Percentiles rank a stretch among this genome's conserved stretches.
Conservation (phyloP, 2,797 vertebrate genomes). For the Poliocrania exsul region DNA sequence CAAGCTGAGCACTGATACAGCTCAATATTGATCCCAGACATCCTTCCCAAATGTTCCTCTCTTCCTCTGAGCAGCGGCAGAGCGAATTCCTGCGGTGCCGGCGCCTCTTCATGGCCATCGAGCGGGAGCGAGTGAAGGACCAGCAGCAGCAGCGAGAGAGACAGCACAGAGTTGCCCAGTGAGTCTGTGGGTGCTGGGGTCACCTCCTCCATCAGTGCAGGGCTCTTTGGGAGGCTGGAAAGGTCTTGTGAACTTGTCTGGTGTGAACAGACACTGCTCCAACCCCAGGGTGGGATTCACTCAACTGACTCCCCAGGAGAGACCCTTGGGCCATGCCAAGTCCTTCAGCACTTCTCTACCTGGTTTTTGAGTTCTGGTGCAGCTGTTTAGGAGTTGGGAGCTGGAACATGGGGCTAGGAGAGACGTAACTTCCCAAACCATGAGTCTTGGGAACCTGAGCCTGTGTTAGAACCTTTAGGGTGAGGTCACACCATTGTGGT, state of each 20-base stretch:
- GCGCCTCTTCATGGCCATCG: conserved; percentile 85
- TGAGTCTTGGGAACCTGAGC: not conserved
- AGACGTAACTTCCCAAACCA: fast-evolving
- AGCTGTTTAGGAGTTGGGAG: not conserved
- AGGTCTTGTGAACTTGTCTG: not conserved
- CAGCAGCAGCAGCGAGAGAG: conserved; percentile 80
- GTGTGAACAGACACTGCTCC: not conserved
- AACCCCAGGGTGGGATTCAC: not conserved
- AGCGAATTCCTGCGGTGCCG: conserved; percentile 84
- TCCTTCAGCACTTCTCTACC: fast-evolving
- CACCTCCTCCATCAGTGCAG: not conserved
- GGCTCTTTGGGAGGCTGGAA: not conserved
- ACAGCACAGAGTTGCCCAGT: conserved; percentile 68
- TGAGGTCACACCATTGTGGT: fast-evolving
- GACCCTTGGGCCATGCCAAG: fast-evolving
- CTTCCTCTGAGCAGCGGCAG: conserved; percentile 77
- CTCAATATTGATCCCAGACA: fast-evolving
- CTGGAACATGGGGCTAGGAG: fast-evolving
- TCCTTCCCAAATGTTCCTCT: not conserved
- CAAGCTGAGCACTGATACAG: fast-evolving
- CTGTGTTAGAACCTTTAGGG: not conserved
- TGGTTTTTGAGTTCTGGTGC: fast-evolving
- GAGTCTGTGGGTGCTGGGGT: not conserved
- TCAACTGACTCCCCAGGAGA: fast-evolving
- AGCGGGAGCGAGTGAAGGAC: conserved; percentile 87